Percentiles rank a stretch among this genome's conserved stretches.
Evolutionary conservation across 2,113 vertebrate genomes (phyloP).

Genomic region (Caretta caretta): DNA sequence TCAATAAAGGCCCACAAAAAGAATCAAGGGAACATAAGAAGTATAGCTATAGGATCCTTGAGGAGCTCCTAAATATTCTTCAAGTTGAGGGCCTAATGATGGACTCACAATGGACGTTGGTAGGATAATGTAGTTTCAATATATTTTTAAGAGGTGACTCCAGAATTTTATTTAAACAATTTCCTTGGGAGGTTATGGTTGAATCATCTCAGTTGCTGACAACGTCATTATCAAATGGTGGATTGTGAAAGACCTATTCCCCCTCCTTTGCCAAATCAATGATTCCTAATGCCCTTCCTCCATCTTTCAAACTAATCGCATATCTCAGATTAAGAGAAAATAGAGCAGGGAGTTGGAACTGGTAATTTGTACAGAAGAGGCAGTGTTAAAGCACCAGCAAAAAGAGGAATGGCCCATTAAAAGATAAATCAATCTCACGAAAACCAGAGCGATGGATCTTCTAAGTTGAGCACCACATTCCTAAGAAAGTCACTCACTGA

Average conservation of each 20-base stretch:
- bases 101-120: slow-evolving; percentile 39
- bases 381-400: not conserved
- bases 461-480: not conserved
- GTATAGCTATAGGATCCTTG: slow-evolving; percentile 13
- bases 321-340: not conserved
- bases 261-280: not conserved
- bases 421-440: not conserved
- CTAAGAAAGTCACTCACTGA: not conserved
- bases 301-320: not conserved
- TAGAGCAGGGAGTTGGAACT: slow-evolving; percentile 1
- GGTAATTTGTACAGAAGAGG: not conserved
- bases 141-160: slow-evolving; percentile 24
- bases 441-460: not conserved
- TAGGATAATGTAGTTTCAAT: slow-evolving; percentile 24
- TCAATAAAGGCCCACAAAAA: not conserved
- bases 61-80: slow-evolving; percentile 36
- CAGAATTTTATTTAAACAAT: slow-evolving; percentile 52
- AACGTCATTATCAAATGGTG: not conserved
- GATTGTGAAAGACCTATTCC: not conserved
- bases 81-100: slow-evolving; percentile 30
- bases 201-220: slow-evolving; percentile 33
- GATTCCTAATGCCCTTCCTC: not conserved
- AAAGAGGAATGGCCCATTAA: not conserved
- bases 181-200: slow-evolving; percentile 27
- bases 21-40: slow-evolving; percentile 11